phyloP scores from a whole-genome alignment of 2,888 invertebrate genomes.

The Caenorhabditis sp. region DNA sequence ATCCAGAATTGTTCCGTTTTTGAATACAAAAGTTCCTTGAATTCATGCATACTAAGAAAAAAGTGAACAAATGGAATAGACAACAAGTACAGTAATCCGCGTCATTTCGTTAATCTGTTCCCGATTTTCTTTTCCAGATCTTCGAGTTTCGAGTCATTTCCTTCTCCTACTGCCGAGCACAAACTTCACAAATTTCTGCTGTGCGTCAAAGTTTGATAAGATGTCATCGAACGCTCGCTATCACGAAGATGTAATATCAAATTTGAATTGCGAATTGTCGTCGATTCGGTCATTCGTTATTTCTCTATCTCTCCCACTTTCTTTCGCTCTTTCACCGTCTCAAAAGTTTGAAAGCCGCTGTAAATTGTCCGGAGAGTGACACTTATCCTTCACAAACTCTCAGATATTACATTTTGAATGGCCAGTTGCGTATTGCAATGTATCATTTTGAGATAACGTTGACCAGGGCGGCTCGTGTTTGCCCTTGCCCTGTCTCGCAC shows the following conservation, averaged over 20 bases:
- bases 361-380: conserved; percentile 40
- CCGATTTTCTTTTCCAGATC: no score
- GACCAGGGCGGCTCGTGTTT: conserved; percentile 49
- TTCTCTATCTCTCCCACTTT: not conserved
- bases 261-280: no score
- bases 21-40: conserved; percentile 3
- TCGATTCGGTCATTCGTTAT: no score
- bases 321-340: not conserved
- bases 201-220: no score
- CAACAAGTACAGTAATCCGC: no score
- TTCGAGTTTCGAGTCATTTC: no score
- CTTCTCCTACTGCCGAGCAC: no score
- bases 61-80: no score
- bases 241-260: conserved; percentile 1
- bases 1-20: not conserved
- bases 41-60: no score
- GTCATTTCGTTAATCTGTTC: no score
- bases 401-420: conserved; percentile 60
- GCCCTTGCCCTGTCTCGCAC: conserved; percentile 49
- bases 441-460: conserved; percentile 61
- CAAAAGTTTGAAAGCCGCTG: conserved; percentile 44
- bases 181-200: no score
- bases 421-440: conserved; percentile 62
- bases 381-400: conserved; percentile 47
- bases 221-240: not conserved